Base-by-base conservation (phyloP, 2,797 vertebrate species). In the Brotula barbata region DNA sequence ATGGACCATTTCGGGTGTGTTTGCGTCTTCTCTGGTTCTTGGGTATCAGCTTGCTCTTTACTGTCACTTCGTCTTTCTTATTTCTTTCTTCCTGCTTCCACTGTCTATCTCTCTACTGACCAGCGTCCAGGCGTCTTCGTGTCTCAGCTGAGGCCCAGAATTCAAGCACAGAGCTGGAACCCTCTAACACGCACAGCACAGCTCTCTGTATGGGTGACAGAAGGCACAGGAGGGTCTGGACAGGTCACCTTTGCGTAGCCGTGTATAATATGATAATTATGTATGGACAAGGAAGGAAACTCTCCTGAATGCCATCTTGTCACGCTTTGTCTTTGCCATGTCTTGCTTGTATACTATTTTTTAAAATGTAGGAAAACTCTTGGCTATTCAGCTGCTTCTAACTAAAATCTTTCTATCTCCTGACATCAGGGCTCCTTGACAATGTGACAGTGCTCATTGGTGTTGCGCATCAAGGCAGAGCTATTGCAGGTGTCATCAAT, bases 391-490 rank as follows among this genome's bases (percentile, higher is more conserved):
- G 15, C 19, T 5, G 2, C 15, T 12, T 58, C 28, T 10, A 47
- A 8, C 25, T 74, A 20, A 81, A 33, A 14, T 44, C 21, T 8
- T 41, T 23, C 17, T 75, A 14, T 60, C 48, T 56, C 71, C 45
- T 80, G 36, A 51, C 55, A 39, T 22, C 64, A 99, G 97, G 97
- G 75, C 95, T 99, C 61, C 90, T 99, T 78, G 95, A 99, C 82
- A 96, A 99, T 0, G 96, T 99, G 64, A 98, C 96, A 0, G 95
- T 99, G 68, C 94, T 99, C 12, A 99, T 98, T 75, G 96, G 97
- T 60, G 94, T 99, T 63, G 95, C 96, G 16, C 94, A 98, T 57
- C 79, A 86, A 87, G 97, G 96, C 70, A 94, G 89, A 88, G 94
- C 96, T 33, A 98, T 99, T 25, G 97, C 95, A 68, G 96, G 97